Evolutionary conservation across 2,797 vertebrate species (phyloP).

Genomic region (Varecia variegata): DNA sequence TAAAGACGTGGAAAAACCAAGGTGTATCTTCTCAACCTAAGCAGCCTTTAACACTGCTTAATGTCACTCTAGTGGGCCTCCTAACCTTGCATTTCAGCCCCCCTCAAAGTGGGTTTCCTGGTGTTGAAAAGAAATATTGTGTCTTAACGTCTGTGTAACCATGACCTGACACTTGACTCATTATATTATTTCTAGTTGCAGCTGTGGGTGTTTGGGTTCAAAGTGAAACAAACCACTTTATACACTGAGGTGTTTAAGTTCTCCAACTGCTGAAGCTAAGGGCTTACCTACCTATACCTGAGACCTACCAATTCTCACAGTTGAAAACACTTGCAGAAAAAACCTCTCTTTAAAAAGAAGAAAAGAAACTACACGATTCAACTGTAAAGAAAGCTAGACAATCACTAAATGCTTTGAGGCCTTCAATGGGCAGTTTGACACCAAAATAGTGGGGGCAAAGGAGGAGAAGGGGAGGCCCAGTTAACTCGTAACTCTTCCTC

Average conservation of each 20-base stretch:
- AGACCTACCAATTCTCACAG: neutral
- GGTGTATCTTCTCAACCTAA: neutral
- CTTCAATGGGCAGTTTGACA: neutral
- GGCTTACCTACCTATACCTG: neutral
- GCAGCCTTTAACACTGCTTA: neutral
- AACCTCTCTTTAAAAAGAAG: neutral
- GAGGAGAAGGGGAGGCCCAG: neutral
- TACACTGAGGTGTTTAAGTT: constrained; percentile 41
- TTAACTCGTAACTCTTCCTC: neutral
- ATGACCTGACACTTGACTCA: neutral
- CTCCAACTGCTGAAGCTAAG: constrained; percentile 14
- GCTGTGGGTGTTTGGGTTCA: constrained; percentile 29
- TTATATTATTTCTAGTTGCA: neutral
- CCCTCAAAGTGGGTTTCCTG: neutral
- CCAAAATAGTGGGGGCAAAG: neutral
- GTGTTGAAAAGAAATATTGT: neutral
- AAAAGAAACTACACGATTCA: neutral
- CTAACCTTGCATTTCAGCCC: neutral
- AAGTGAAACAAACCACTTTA: constrained; percentile 51
- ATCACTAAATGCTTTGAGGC: neutral
- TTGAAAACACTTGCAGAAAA: constrained; percentile 27
- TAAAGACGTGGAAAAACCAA: neutral
- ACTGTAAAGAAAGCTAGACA: neutral
- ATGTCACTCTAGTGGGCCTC: neutral
- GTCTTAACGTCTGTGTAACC: neutral